Percentiles rank a stretch among this genome's conserved stretches.
These are phyloP conservation scores for Acronicta aceris DNA, from an alignment of 2,888 invertebrate genomes.

Conservation along the genomic window DNA sequence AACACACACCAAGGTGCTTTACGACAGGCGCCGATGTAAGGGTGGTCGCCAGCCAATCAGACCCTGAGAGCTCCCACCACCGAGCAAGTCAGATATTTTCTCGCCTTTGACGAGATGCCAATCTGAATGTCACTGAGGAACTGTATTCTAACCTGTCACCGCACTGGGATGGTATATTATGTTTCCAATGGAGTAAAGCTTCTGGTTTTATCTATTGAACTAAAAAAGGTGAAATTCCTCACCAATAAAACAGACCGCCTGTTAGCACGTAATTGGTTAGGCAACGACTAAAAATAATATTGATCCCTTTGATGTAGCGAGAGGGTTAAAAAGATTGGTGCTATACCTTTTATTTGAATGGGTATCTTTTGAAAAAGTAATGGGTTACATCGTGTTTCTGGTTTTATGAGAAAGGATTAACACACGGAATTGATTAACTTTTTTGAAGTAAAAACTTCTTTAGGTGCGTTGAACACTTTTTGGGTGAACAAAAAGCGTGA, in stretches of 20 bases:
- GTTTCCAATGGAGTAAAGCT: not conserved
- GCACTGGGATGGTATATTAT: not conserved
- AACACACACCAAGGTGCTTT: too few relatives aligned
- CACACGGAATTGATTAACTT: not conserved
- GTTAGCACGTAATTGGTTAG: conserved; percentile 1
- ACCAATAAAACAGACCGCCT: conserved; percentile 2
- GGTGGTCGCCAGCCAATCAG: too few relatives aligned
- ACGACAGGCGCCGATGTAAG: too few relatives aligned
- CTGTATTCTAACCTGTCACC: too few relatives aligned
- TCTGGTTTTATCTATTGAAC: not conserved
- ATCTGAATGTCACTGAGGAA: too few relatives aligned
- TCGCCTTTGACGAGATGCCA: too few relatives aligned
- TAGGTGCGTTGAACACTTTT: too few relatives aligned
- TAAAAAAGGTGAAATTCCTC: conserved; percentile 1
- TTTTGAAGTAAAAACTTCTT: too few relatives aligned
- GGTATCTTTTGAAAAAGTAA: not conserved
- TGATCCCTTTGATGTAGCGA: conserved; percentile 7
- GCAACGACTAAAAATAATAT: conserved; percentile 2
- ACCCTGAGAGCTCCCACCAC: too few relatives aligned
- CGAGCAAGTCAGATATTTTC: too few relatives aligned
- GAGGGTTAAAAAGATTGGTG: not conserved
- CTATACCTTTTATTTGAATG: conserved; percentile 1
- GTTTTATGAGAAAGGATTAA: conserved; percentile 13
- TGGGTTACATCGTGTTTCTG: not conserved
- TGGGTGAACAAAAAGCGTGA: too few relatives aligned